Conservation (phyloP, 2,797 vertebrate genomes). For the Darevskia nairensis region DNA sequence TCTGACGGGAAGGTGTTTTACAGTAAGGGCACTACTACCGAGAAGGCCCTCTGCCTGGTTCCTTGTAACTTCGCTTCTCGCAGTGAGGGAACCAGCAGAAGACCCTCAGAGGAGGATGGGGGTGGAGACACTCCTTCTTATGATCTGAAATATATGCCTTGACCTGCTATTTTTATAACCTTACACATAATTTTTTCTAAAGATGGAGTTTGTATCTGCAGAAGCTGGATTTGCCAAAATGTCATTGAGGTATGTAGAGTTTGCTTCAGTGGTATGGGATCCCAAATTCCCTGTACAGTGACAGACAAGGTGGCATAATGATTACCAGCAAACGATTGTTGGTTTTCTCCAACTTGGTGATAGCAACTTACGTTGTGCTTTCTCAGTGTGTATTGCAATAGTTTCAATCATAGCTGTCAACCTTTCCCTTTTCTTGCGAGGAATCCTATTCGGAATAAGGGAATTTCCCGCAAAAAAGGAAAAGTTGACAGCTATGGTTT, state of each 20-base stretch:
- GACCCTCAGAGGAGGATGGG: no score
- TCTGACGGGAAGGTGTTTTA: no score
- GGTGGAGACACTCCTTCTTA: no score
- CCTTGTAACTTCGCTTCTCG: no score
- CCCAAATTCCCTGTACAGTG: neutral
- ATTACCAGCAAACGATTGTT: neutral
- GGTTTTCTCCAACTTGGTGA: neutral
- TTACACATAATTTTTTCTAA: neutral
- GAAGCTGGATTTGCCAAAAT: neutral
- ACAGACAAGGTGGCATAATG: conserved; percentile 4
- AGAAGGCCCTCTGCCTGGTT: no score
- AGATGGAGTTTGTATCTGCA: neutral
- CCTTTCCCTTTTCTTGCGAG: no score
- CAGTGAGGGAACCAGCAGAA: no score
- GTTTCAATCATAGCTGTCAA: neutral
- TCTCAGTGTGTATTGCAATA: neutral
- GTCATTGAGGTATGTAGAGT: neutral
- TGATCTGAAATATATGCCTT: neutral
- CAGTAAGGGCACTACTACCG: no score
- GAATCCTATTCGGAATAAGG: no score
- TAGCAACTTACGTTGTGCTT: neutral
- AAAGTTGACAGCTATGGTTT: no score
- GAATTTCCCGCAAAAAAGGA: no score
- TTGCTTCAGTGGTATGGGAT: neutral
- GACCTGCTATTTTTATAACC: no score